A percentile compares a stretch with the other conserved stretches of the same genome.
Conservation (phyloP, 2,888 invertebrate species). For the Diabrotica balteata region DNA sequence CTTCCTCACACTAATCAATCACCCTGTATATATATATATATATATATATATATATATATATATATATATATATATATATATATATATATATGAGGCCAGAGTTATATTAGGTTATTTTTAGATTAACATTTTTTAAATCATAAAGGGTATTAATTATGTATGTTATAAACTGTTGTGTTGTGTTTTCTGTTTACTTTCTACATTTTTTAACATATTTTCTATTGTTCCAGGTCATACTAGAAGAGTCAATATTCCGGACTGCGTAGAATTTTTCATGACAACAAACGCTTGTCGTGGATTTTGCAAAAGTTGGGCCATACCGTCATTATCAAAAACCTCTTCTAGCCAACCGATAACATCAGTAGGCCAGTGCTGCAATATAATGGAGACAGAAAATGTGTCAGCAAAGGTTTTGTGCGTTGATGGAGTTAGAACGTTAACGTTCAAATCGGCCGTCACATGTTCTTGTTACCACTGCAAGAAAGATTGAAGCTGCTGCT, state of each 20-base stretch:
- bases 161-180: no score
- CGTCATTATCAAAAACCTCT: slow-evolving; percentile 68
- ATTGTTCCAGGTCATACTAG: slow-evolving; percentile 74
- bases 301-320: slow-evolving; percentile 87
- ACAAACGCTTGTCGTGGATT: slow-evolving; percentile 89
- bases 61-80: no score
- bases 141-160: no score
- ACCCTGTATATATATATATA: no score
- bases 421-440: slow-evolving; percentile 77
- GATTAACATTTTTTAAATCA: no score
- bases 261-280: slow-evolving; percentile 83
- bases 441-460: slow-evolving; percentile 82
- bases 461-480: slow-evolving; percentile 89
- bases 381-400: slow-evolving; percentile 86
- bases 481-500: slow-evolving; percentile 66
- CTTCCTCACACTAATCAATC: no score
- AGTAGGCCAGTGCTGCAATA: slow-evolving; percentile 88
- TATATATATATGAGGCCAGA: no score
- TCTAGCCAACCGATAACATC: slow-evolving; percentile 65
- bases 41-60: no score
- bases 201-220: neutral
- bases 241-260: slow-evolving; percentile 82
- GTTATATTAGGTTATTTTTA: no score
- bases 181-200: no score
- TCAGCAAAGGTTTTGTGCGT: slow-evolving; percentile 80